phyloP scores from a whole-genome alignment of 2,888 invertebrate species.

The Slavum lentiscoides region DNA sequence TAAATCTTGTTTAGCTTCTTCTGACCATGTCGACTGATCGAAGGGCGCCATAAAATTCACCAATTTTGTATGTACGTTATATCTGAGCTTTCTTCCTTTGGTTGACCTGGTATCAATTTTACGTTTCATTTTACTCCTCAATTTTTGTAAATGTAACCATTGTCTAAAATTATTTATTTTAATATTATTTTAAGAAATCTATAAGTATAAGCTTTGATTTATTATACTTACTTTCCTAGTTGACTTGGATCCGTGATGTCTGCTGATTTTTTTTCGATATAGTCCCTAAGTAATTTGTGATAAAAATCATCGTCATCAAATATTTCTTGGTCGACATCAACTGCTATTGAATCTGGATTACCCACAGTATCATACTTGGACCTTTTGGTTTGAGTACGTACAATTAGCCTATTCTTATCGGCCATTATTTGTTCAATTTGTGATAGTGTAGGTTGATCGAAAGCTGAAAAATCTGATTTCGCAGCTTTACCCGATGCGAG shows the following conservation, averaged over 20 bases:
- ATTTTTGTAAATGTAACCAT: slow-evolving; percentile 88
- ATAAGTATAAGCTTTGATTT: background rate
- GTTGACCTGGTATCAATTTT: slow-evolving; percentile 92
- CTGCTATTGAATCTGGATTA: slow-evolving; percentile 59
- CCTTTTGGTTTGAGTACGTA: slow-evolving; percentile 78
- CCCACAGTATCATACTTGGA: slow-evolving; percentile 74
- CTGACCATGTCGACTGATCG: slow-evolving; percentile 71
- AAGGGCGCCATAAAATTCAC: slow-evolving; percentile 89
- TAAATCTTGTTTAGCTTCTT: slow-evolving; percentile 78
- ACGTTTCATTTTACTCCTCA: slow-evolving; percentile 88
- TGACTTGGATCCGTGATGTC: slow-evolving; percentile 82
- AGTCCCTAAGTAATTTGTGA: slow-evolving; percentile 85
- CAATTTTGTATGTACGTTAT: slow-evolving; percentile 80
- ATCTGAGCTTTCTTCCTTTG: slow-evolving; percentile 89
- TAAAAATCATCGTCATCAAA: slow-evolving; percentile 98
- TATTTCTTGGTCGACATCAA: slow-evolving; percentile 77
- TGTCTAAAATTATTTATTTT: slow-evolving; percentile 64
- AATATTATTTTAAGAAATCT: background rate
- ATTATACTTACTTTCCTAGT: slow-evolving; percentile 66
- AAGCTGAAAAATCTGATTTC: slow-evolving; percentile 66
- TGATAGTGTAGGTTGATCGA: slow-evolving; percentile 66
- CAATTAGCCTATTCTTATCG: slow-evolving; percentile 76
- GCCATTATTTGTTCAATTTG: slow-evolving; percentile 84
- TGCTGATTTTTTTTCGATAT: slow-evolving; percentile 88
- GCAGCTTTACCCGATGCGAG: slow-evolving; percentile 70